phyloP scores from a whole-genome alignment of 2,888 invertebrate species.

The Arrhopalites spinosus region DNA sequence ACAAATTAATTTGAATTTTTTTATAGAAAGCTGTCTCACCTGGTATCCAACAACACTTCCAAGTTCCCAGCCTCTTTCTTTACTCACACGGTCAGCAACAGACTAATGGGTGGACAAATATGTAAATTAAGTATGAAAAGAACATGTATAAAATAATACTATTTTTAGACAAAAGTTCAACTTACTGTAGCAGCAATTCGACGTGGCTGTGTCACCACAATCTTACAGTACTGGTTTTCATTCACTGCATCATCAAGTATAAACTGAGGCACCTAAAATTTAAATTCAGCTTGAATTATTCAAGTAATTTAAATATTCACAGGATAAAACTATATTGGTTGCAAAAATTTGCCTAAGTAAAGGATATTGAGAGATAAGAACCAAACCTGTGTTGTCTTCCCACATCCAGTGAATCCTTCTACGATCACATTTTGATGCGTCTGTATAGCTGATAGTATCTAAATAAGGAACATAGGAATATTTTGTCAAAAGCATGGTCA shows the following conservation, averaged over 20 bases:
- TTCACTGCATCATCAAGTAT: slow-evolving; percentile 77
- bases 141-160: too few species aligned
- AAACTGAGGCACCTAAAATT: slow-evolving; percentile 79
- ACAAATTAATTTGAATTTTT: slow-evolving; percentile 59
- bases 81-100: slow-evolving; percentile 81
- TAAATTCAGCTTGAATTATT: background rate
- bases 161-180: too few species aligned
- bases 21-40: slow-evolving; percentile 61
- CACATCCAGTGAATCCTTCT: slow-evolving; percentile 76
- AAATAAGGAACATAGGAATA: slow-evolving; percentile 34
- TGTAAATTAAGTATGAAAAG: too few species aligned
- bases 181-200: slow-evolving; percentile 84
- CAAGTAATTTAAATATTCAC: slow-evolving; percentile 4
- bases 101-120: too few species aligned
- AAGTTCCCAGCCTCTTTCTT: slow-evolving; percentile 81
- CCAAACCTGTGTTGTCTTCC: slow-evolving; percentile 63
- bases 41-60: slow-evolving; percentile 88
- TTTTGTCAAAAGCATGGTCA: background rate
- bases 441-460: slow-evolving; percentile 73
- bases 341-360: too few species aligned
- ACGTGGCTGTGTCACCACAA: slow-evolving; percentile 90
- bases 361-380: too few species aligned
- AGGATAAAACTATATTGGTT: too few species aligned
- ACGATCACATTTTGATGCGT: slow-evolving; percentile 78
- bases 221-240: slow-evolving; percentile 71